phyloP scores from a whole-genome alignment of 2,113 vertebrate genomes.

The Platichthys stellatus region DNA sequence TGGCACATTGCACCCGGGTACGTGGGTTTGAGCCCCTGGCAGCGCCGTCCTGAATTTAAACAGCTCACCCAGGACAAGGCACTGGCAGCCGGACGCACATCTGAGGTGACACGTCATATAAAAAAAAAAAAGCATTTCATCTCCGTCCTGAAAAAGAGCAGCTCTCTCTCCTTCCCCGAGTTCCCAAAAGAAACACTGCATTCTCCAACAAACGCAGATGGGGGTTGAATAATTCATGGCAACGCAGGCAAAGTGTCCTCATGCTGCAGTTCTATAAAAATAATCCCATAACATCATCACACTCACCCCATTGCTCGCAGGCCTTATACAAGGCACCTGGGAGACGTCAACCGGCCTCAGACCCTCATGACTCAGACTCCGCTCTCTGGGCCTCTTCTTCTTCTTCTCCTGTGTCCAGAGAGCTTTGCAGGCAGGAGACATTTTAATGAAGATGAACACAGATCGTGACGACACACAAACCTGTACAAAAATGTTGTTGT shows the following conservation, averaged over 20 bases:
- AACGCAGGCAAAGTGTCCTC: conserved; percentile 70
- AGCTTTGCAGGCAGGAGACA: conserved; percentile 16
- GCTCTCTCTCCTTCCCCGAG: conserved; percentile 23
- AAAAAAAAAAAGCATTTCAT: conserved; percentile 66
- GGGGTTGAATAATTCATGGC: conserved; percentile 77
- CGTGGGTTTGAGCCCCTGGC: conserved; percentile 6
- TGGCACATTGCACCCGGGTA: conserved; percentile 40
- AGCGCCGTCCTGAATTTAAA: conserved; percentile 61
- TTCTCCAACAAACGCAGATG: conserved; percentile 63
- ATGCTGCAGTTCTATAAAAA: conserved; percentile 75
- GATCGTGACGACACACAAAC: not conserved
- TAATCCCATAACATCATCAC: conserved; percentile 77
- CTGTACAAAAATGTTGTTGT: too few relatives aligned
- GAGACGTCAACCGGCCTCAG: conserved; percentile 56
- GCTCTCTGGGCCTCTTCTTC: conserved; percentile 42
- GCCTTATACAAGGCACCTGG: conserved; percentile 67
- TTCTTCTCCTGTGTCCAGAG: conserved; percentile 8
- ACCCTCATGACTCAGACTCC: conserved; percentile 60
- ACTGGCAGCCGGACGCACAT: conserved; percentile 50
- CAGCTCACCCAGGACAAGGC: conserved; percentile 46
- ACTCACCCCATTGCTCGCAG: conserved; percentile 57
- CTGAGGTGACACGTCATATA: conserved; percentile 63
- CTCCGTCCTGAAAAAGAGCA: conserved; percentile 39
- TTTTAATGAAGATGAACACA: conserved; percentile 19
- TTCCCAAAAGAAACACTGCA: conserved; percentile 55